Evolutionary conservation across 2,797 vertebrate species (phyloP).

Genomic region (Picus viridis): DNA sequence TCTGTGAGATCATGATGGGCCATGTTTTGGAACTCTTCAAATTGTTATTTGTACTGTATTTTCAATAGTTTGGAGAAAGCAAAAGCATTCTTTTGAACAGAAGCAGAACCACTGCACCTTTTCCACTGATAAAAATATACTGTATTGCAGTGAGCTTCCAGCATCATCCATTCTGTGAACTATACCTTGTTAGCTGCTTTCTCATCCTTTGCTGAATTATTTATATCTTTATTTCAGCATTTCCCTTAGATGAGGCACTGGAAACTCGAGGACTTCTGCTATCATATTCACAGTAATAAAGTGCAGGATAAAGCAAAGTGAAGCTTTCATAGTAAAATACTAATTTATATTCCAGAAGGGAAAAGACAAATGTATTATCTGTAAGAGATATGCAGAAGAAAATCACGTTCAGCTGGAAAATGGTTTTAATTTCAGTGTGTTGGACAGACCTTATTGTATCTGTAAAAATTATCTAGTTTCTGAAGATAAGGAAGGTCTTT

Average conservation of each 20-base stretch:
- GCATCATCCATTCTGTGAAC: background rate
- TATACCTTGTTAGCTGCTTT: background rate
- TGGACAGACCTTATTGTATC: background rate
- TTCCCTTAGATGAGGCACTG: background rate
- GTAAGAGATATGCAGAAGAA: background rate
- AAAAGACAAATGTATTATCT: background rate
- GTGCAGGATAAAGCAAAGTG: background rate
- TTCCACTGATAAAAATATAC: background rate
- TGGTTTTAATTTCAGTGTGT: background rate
- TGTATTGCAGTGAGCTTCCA: background rate
- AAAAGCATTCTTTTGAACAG: background rate
- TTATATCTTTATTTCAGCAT: background rate
- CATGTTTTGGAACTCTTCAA: accelerated
- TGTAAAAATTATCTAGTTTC: background rate
- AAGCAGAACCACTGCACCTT: background rate
- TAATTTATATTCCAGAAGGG: background rate
- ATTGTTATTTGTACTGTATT: background rate
- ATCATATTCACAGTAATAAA: background rate
- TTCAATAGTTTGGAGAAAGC: background rate
- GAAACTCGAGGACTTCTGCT: background rate
- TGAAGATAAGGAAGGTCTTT: background rate
- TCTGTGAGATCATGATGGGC: background rate
- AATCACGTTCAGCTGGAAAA: background rate
- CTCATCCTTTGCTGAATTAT: slow-evolving; percentile 12
- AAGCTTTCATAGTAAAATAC: background rate